phyloP scores from a whole-genome alignment of 2,797 vertebrate species.

The Manis pentadactyla region DNA sequence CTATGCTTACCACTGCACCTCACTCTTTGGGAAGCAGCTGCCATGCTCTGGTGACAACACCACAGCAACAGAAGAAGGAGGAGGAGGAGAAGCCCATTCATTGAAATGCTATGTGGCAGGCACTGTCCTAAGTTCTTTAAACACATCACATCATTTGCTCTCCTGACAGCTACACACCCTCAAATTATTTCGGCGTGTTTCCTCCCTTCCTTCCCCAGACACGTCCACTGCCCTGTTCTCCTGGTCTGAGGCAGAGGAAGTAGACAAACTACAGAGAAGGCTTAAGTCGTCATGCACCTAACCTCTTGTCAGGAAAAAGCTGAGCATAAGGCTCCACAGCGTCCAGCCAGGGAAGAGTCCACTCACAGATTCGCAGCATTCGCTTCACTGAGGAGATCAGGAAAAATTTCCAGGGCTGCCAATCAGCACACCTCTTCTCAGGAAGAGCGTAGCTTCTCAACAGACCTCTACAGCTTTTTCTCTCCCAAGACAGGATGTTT shows the following conservation, averaged over 20 bases:
- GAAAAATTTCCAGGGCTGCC: background rate
- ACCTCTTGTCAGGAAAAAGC: background rate
- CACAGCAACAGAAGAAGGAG: background rate
- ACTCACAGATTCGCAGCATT: too few species aligned
- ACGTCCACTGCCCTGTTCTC: background rate
- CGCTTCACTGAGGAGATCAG: background rate
- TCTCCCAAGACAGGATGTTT: background rate
- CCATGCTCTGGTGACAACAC: background rate
- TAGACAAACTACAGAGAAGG: background rate
- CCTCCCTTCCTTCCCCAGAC: background rate
- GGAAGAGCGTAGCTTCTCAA: background rate
- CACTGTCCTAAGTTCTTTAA: background rate
- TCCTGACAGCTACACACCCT: background rate
- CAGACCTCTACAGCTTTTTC: background rate
- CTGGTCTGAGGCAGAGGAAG: background rate
- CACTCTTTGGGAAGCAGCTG: background rate
- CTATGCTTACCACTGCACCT: background rate
- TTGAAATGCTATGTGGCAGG: background rate
- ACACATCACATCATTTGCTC: background rate
- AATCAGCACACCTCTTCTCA: background rate
- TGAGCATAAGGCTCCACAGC: background rate
- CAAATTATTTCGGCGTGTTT: background rate
- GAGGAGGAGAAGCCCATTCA: background rate
- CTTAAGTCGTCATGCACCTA: background rate
- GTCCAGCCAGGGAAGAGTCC: background rate